A percentile compares a stretch with the other conserved stretches of the same genome.
These are phyloP conservation scores for Nomada fabriciana DNA, from an alignment of 2,888 invertebrate species.

Conservation along the genomic window DNA sequence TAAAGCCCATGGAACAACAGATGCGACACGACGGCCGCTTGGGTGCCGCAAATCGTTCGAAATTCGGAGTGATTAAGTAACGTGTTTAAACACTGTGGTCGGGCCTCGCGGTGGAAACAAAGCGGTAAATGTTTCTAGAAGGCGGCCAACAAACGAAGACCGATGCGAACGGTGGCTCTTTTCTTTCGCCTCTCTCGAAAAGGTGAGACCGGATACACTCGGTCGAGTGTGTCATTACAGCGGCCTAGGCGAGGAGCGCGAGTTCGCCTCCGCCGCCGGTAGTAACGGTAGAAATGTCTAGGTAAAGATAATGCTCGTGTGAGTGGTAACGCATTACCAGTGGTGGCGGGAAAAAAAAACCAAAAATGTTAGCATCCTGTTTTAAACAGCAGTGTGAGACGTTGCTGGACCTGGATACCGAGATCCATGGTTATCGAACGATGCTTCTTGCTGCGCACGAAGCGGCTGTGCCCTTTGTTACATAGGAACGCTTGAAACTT, in stretches of 20 bases:
- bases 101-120: background rate
- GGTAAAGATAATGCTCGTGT: conserved; percentile 21
- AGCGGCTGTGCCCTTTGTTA: background rate
- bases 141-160: conserved; percentile 41
- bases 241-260: conserved; percentile 28
- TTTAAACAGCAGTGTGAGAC: conserved; percentile 25
- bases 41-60: conserved; percentile 45
- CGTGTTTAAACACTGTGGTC: conserved; percentile 22
- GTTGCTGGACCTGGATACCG: background rate
- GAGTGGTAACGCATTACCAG: conserved; percentile 24
- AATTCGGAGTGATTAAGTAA: conserved; percentile 55
- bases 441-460: background rate
- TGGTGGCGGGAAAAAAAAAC: background rate
- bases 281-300: conserved; percentile 26
- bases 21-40: conserved; percentile 9
- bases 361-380: conserved; percentile 32
- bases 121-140: conserved; percentile 11
- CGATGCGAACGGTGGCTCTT: conserved; percentile 26
- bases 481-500: background rate
- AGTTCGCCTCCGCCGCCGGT: conserved; percentile 24
- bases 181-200: conserved; percentile 32
- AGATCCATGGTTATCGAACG: conserved; percentile 17
- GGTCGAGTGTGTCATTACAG: conserved; percentile 45
- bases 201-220: conserved; percentile 53
- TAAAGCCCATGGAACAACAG: background rate